Percentiles rank a stretch among this genome's conserved stretches.
phyloP scores from a whole-genome alignment of 1,140 invertebrate species.

The Solen grandis region DNA sequence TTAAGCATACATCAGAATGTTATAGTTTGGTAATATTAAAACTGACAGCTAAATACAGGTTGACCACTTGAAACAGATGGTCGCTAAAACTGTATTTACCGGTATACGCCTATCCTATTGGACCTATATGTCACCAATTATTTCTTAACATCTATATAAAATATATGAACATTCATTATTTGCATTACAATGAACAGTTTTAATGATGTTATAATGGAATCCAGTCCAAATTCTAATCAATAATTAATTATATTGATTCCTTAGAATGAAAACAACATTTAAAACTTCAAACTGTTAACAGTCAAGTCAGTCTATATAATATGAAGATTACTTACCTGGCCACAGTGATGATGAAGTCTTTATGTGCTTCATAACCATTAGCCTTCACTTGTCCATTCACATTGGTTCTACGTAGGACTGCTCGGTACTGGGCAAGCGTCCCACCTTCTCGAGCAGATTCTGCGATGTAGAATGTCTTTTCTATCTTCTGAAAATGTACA shows the following conservation, averaged over 20 bases:
- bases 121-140: too few species aligned
- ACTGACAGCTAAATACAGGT: too few species aligned
- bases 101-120: too few species aligned
- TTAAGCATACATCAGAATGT: too few species aligned
- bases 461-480: background rate
- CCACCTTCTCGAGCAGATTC: constrained; percentile 21
- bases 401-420: constrained; percentile 31
- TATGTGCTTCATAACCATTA: constrained; percentile 34
- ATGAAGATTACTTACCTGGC: constrained; percentile 17
- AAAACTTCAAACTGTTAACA: too few species aligned
- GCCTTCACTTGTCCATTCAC: constrained; percentile 39
- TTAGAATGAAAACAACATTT: constrained; percentile 1
- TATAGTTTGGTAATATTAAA: too few species aligned
- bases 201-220: constrained; percentile 19
- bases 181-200: background rate
- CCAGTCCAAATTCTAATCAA: background rate
- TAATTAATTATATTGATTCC: background rate
- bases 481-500: constrained; percentile 10
- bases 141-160: constrained; percentile 18
- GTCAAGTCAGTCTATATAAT: constrained; percentile 5
- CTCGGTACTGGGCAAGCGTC: constrained; percentile 18
- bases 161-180: background rate
- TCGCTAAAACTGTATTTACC: too few species aligned
- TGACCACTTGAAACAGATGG: too few species aligned
- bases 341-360: constrained; percentile 31